Percentiles rank a stretch among this genome's conserved stretches.
phyloP scores from a whole-genome alignment of 2,888 invertebrate genomes.

The Lampropteryx suffumata region DNA sequence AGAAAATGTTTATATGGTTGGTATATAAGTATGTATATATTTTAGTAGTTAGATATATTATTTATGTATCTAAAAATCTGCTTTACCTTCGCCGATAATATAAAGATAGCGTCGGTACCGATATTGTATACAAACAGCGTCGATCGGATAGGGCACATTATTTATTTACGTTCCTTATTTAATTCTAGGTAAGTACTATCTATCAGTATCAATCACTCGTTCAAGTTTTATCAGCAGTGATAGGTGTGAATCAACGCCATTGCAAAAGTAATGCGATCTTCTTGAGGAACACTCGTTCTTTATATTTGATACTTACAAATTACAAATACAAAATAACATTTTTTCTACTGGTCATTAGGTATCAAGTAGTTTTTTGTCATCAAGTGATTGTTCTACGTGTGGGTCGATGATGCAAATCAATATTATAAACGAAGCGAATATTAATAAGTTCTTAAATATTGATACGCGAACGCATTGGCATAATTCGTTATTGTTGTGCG shows the following conservation, averaged over 20 bases:
- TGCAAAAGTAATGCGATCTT: slow-evolving; percentile 32
- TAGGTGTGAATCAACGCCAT: slow-evolving; percentile 58
- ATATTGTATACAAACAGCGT: slow-evolving; percentile 1
- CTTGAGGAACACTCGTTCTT: slow-evolving; percentile 2
- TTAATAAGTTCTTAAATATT: background rate
- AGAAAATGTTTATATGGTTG: too few species aligned
- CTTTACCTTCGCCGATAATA: too few species aligned
- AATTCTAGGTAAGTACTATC: slow-evolving; percentile 50
- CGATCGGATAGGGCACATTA: slow-evolving; percentile 12
- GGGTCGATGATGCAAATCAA: too few species aligned
- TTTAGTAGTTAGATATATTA: too few species aligned
- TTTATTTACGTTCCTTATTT: slow-evolving; percentile 40
- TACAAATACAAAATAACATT: too few species aligned
- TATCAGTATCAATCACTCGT: slow-evolving; percentile 47
- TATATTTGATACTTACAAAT: background rate
- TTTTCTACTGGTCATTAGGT: too few species aligned
- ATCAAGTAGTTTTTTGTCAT: background rate
- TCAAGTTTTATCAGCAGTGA: slow-evolving; percentile 57
- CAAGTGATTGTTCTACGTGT: background rate
- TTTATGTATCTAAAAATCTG: background rate
- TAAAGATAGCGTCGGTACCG: too few species aligned
- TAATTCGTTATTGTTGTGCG: slow-evolving; percentile 8
- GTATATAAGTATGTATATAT: too few species aligned
- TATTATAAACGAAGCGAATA: background rate
- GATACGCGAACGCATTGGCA: slow-evolving; percentile 2